These are phyloP conservation scores for Crenichthys baileyi DNA, from an alignment of 2,797 vertebrate species.

Conservation along the genomic window DNA sequence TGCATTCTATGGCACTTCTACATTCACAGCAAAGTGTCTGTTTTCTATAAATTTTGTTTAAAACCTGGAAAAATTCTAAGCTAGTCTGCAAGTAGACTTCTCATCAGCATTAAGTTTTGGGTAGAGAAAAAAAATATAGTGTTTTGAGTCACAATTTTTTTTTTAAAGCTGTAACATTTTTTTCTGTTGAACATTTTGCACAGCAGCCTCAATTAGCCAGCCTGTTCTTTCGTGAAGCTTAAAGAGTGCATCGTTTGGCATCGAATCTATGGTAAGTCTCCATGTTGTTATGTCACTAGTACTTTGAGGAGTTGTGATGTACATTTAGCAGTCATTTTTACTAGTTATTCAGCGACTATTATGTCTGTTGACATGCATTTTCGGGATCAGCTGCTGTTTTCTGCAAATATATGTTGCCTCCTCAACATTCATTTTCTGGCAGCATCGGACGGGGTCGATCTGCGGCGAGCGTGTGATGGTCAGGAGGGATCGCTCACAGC, in stretches of 20 bases:
- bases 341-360: neutral
- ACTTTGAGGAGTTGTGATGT: neutral
- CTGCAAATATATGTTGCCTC: slow-evolving; percentile 27
- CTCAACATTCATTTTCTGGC: slow-evolving; percentile 21
- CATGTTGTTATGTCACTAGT: neutral
- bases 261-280: neutral
- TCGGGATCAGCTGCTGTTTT: neutral
- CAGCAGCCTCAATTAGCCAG: neutral
- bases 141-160: neutral
- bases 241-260: neutral
- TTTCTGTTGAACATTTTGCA: neutral
- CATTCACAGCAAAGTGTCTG: neutral
- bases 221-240: neutral
- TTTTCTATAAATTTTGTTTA: neutral
- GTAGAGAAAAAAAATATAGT: neutral
- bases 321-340: slow-evolving; percentile 21
- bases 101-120: neutral
- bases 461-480: neutral
- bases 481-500: slow-evolving; percentile 75
- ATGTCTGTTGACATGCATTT: slow-evolving; percentile 4
- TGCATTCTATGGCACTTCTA: neutral
- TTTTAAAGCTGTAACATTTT: neutral
- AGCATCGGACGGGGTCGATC: slow-evolving; percentile 5
- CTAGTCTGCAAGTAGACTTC: neutral
- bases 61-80: neutral